Conservation (phyloP, 37 sponge, comb jelly and placozoan species). For the Amphimedon queenslandica region DNA sequence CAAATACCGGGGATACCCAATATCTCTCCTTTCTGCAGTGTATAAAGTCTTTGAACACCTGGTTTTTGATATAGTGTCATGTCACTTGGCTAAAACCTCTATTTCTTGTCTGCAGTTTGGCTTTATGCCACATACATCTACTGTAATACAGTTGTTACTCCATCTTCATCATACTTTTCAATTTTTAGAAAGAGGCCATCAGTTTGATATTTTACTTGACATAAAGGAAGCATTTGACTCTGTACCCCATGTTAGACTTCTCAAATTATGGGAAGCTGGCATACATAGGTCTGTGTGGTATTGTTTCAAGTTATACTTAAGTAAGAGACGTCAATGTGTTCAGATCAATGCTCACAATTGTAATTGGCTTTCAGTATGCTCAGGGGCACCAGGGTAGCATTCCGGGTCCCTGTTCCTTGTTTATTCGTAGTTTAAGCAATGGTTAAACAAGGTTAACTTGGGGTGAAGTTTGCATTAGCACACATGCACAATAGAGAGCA, state of each 20-base stretch:
- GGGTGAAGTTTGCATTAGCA: too few species aligned
- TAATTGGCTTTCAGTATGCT: slow-evolving; percentile 3
- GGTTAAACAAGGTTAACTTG: too few species aligned
- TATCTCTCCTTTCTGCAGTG: neutral
- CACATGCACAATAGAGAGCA: too few species aligned
- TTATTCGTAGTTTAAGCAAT: too few species aligned
- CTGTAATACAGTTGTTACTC: neutral
- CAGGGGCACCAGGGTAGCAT: slow-evolving; percentile 16
- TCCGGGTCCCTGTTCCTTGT: too few species aligned
- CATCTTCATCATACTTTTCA: too few species aligned
- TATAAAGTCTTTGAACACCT: neutral
- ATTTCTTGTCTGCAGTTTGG: neutral
- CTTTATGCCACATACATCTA: neutral
- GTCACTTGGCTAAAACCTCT: neutral
- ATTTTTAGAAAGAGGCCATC: too few species aligned
- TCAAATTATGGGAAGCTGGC: slow-evolving; percentile 6
- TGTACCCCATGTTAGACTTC: slow-evolving; percentile 18
- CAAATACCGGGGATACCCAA: neutral
- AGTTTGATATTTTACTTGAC: slow-evolving; percentile 4
- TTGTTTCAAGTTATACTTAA: slow-evolving; percentile 11
- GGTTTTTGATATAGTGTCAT: neutral
- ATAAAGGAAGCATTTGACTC: slow-evolving; percentile 30
- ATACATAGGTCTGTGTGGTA: neutral
- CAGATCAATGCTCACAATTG: neutral
- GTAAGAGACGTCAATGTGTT: neutral